A percentile compares a stretch with the other conserved stretches of the same genome.
Evolutionary conservation across 2,797 vertebrate species (phyloP).

Genomic region (Cyclopterus lumpus): DNA sequence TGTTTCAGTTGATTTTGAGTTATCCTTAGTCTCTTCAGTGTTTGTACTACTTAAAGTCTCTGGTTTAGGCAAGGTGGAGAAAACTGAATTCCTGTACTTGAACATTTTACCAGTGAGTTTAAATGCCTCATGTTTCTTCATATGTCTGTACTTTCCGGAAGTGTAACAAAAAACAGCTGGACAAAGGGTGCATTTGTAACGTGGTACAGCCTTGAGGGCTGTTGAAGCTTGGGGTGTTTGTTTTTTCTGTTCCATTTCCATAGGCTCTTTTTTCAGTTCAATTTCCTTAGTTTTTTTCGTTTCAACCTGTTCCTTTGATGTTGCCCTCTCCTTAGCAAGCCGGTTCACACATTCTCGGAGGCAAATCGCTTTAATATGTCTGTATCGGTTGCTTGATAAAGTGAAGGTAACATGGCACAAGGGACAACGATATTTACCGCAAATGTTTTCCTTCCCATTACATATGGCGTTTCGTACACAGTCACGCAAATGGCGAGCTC

Average conservation of each 20-base stretch:
- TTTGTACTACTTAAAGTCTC: conserved; percentile 7
- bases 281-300: conserved; percentile 28
- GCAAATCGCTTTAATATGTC: conserved; percentile 79
- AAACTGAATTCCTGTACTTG: conserved; percentile 60
- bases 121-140: conserved; percentile 79
- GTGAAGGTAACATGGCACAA: conserved; percentile 78
- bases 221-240: not conserved
- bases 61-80: conserved; percentile 24
- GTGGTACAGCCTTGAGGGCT: not conserved
- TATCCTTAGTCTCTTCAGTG: conserved; percentile 22
- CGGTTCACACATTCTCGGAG: conserved; percentile 65
- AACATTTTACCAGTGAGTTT: conserved; percentile 72
- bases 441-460: conserved; percentile 64
- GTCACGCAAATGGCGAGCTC: conserved; percentile 79
- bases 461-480: conserved; percentile 71
- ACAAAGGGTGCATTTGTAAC: conserved; percentile 79
- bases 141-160: conserved; percentile 82
- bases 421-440: conserved; percentile 77
- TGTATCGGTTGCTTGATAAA: conserved; percentile 69
- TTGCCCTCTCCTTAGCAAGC: conserved; percentile 44
- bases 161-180: conserved; percentile 74
- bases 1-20: conserved; percentile 6
- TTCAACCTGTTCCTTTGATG: not conserved
- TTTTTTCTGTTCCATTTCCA: conserved; percentile 41
- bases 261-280: conserved; percentile 21